Evolutionary conservation across 1,140 invertebrate genomes (phyloP).

Genomic region (Bombus confusus): DNA sequence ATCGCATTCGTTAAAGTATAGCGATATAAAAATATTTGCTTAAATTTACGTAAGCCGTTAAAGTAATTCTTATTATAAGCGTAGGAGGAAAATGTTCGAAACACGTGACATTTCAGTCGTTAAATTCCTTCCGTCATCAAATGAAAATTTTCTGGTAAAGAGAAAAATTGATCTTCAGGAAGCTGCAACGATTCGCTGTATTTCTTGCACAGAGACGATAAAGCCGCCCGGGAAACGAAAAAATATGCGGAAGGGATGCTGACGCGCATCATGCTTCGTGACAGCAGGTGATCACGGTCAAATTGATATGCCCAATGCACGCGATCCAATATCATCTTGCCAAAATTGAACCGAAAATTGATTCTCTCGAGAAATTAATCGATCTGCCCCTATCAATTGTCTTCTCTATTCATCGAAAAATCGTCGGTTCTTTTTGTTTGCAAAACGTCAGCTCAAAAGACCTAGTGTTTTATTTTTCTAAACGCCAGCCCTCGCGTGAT

Average conservation of each 20-base stretch:
- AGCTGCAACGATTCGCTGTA: no score
- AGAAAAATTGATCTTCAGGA: no score
- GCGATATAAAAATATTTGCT: no score
- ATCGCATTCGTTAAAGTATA: no score
- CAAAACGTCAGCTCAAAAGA: neutral
- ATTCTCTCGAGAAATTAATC: constrained; percentile 23
- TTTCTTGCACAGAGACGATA: no score
- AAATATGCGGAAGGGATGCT: constrained; percentile 13
- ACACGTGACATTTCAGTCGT: no score
- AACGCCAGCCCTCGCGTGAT: neutral
- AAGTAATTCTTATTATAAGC: no score
- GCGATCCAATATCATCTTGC: constrained; percentile 46
- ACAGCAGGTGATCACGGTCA: constrained; percentile 31
- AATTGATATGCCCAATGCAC: constrained; percentile 52
- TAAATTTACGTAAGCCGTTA: no score
- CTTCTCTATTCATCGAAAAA: neutral
- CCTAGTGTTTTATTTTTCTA: neutral
- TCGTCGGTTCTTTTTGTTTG: neutral
- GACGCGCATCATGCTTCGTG: constrained; percentile 29
- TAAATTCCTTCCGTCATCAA: no score
- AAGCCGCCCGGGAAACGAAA: neutral
- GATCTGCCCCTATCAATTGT: neutral
- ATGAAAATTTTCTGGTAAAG: no score
- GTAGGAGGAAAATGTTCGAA: no score
- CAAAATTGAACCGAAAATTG: constrained; percentile 41